Conservation (phyloP, 2,888 invertebrate species). For the Pardosa pseudoannulata region DNA sequence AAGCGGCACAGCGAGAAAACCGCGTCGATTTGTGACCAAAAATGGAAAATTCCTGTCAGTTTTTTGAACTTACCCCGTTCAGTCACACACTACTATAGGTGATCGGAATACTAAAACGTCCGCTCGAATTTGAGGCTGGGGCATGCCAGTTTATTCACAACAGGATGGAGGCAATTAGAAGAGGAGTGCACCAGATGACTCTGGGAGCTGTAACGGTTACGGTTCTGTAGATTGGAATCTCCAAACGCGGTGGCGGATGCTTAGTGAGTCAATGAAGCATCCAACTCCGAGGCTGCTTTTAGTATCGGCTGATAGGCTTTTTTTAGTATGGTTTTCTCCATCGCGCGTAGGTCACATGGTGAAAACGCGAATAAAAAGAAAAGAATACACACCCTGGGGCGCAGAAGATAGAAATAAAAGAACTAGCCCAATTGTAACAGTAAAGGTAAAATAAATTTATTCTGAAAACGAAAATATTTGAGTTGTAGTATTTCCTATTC, state of each 20-base stretch:
- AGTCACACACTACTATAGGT: constrained; percentile 33
- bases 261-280: constrained; percentile 28
- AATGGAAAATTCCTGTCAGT: constrained; percentile 33
- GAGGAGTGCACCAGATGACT: constrained; percentile 33
- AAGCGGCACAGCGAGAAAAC: too few relatives aligned
- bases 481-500: too few relatives aligned
- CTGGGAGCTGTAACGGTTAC: constrained; percentile 64
- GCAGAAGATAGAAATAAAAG: too few relatives aligned
- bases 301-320: too few relatives aligned
- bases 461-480: too few relatives aligned
- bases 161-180: constrained; percentile 48
- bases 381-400: too few relatives aligned
- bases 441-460: too few relatives aligned
- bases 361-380: too few relatives aligned
- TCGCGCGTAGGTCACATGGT: too few relatives aligned
- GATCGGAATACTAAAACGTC: constrained; percentile 36
- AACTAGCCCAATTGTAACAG: too few relatives aligned
- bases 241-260: neutral
- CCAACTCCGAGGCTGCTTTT: too few relatives aligned
- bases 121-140: constrained; percentile 1
- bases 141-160: constrained; percentile 27
- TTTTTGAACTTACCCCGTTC: constrained; percentile 64
- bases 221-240: constrained; percentile 61
- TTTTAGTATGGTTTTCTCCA: too few relatives aligned
- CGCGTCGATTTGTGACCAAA: neutral